Evolutionary conservation across 2,888 invertebrate species (phyloP), one percentile per base, ranked within the genome.

Genomic region (Bedellia somnulentella): DNA sequence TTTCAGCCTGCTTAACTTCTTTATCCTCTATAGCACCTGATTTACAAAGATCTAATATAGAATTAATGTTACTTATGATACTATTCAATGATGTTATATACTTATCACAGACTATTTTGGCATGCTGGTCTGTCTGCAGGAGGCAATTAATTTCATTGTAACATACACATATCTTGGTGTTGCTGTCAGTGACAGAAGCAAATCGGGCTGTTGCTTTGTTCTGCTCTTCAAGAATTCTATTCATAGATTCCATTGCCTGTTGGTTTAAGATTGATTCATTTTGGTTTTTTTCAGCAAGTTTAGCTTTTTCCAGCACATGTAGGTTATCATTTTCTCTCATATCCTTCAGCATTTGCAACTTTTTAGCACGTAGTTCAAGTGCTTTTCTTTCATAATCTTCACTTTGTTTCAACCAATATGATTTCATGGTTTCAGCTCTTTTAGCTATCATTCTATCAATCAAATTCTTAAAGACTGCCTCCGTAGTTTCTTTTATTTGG

Each of bases 1-100:
- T 57, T 37, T 77, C 76, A n/a, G 81, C 80, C 40, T 75, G 70
- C 40, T 73, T 71, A 1, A 80, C 66, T 46, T 81, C 82, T 37
- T 71, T 57, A 5, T 79, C 76, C 24, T 64, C 59, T 12, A 78
- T 40, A 41, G 52, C 38, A 38, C 70, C 58, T 43, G 56, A 47
- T 49, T 75, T 57, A 50, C 78, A 59, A 38, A 60, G 48, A 39
- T 64, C 60, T 49, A 79, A 55, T 18, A 80, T 60, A 23, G 53
- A 46, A 37, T 61, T 64, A 31, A 80, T 76, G 38, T 62, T 64
- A 26, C 50, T 49, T 17, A 70, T 49, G 5, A 80, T 50, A 23
- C 49, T 40, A 33, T 71, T 67, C 15, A 80, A 53, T 22, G 56
- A 34, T 36, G 51, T 45, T 24, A 61, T 53, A 45, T 75, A 68